phyloP scores from a whole-genome alignment of 2,797 vertebrate genomes.

The Thamnophis elegans region DNA sequence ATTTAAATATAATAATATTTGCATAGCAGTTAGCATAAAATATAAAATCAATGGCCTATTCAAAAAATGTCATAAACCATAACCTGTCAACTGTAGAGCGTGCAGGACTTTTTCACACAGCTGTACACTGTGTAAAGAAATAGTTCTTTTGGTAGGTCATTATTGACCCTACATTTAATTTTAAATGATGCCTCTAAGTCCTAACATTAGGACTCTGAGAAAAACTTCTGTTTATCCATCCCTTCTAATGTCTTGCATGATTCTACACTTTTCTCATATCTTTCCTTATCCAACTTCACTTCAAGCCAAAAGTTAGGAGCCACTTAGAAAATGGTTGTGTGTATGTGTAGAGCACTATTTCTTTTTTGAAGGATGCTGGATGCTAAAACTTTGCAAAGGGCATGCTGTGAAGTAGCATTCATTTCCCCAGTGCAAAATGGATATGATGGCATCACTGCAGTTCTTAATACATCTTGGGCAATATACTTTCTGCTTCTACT shows the following conservation, averaged over 20 bases:
- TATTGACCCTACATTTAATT: background rate
- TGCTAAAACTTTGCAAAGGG: background rate
- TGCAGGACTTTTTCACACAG: no score
- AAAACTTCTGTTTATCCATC: background rate
- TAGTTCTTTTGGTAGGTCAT: background rate
- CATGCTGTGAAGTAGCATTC: background rate
- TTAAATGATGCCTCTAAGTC: background rate
- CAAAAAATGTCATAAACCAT: no score
- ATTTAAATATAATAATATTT: no score
- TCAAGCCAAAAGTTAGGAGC: background rate
- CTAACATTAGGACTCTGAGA: background rate
- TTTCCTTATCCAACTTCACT: background rate
- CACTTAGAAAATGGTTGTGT: background rate
- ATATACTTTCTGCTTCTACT: background rate
- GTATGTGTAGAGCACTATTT: background rate
- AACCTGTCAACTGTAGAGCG: no score
- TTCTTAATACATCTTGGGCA: background rate
- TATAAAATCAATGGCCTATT: no score
- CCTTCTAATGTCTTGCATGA: background rate
- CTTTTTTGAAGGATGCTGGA: background rate
- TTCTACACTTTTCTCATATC: background rate
- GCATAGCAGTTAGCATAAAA: no score
- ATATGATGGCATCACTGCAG: background rate
- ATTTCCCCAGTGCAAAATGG: background rate
- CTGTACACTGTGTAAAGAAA: background rate